These are phyloP conservation scores for Acanthosepion pharaonis DNA, from an alignment of 2,888 invertebrate genomes.

Conservation along the genomic window DNA sequence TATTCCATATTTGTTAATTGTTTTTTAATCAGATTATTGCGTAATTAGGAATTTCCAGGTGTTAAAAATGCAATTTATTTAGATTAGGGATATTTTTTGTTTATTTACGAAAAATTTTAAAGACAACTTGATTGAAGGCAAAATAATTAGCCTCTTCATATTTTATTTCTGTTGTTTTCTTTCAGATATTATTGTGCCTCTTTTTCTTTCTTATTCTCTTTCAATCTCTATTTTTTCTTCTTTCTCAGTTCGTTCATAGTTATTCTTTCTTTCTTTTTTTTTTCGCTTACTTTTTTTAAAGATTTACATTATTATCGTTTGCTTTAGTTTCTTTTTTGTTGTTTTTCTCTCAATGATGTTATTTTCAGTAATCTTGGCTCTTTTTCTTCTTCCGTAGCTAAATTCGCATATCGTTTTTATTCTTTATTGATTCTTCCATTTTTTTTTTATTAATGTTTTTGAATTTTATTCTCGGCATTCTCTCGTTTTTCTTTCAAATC, in stretches of 20 bases:
- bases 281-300: background rate
- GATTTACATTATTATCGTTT: background rate
- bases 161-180: too few relatives aligned
- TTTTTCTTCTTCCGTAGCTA: background rate
- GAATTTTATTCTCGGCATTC: background rate
- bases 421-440: background rate
- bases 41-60: background rate
- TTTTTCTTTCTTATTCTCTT: background rate
- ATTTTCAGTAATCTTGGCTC: background rate
- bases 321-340: background rate
- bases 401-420: background rate
- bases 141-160: background rate
- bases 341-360: background rate
- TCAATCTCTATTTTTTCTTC: background rate
- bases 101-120: background rate
- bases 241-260: background rate
- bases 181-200: background rate
- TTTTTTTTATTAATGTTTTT: background rate
- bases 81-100: background rate
- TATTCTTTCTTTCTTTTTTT: background rate
- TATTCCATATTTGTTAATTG: background rate
- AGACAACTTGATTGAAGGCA: constrained; percentile 1
- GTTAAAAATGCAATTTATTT: constrained; percentile 22
- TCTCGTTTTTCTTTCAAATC: background rate
- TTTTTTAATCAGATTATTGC: background rate